Evolutionary conservation across 2,113 vertebrate genomes (phyloP).

Genomic region (Gadus chalcogrammus): DNA sequence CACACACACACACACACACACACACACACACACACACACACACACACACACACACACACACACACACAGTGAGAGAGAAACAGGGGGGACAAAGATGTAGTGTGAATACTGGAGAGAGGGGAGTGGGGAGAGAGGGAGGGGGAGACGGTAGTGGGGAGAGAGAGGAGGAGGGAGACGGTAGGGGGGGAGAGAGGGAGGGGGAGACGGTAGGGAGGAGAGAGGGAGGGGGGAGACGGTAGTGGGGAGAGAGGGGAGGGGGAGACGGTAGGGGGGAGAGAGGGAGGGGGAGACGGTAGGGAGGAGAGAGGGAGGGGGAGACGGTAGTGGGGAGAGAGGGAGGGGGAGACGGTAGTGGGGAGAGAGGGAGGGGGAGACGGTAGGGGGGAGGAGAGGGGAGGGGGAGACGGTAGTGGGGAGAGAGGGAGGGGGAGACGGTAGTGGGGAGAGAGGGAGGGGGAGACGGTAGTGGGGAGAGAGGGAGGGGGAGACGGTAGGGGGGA

Average conservation of each 20-base stretch:
- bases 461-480: constrained; percentile 8
- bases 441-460: constrained; percentile 16
- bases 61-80: constrained; percentile 36
- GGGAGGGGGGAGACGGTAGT: too few relatives aligned
- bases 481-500: constrained; percentile 3
- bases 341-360: constrained; percentile 7
- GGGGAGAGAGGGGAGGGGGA: constrained; percentile 13
- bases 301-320: constrained; percentile 5
- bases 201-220: background rate
- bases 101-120: constrained; percentile 5
- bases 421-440: too few relatives aligned
- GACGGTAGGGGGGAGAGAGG: too few relatives aligned
- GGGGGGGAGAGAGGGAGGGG: too few relatives aligned
- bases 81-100: too few relatives aligned
- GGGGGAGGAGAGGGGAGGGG: constrained; percentile 23
- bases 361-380: constrained; percentile 2
- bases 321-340: constrained; percentile 16
- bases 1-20: constrained; percentile 36
- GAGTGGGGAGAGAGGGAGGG: constrained; percentile 6
- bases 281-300: too few relatives aligned
- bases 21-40: constrained; percentile 52
- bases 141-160: background rate
- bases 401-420: background rate
- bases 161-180: too few relatives aligned
- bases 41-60: constrained; percentile 56